Conservation (phyloP, 30 jellyfish, hydroid and myxozoan genomes). For the Turritopsis dohrnii region DNA sequence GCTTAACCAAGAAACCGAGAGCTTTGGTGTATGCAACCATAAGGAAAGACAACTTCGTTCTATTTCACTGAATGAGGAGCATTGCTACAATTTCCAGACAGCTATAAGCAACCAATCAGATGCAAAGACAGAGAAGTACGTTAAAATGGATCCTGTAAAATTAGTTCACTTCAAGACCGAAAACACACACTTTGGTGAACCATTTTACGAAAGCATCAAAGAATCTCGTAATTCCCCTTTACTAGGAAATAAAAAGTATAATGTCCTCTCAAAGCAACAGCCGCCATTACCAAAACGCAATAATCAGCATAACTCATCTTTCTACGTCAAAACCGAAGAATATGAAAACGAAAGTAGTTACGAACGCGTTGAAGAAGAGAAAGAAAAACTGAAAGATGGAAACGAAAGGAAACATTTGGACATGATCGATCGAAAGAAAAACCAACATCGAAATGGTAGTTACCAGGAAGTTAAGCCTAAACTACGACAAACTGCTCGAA, state of each 20-base stretch:
- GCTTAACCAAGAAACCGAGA: neutral
- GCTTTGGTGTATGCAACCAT: neutral
- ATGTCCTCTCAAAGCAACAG: neutral
- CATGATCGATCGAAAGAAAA: neutral
- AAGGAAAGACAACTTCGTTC: neutral
- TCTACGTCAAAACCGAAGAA: neutral
- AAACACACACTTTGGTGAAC: neutral
- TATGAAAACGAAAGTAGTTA: neutral
- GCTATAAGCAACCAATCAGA: neutral
- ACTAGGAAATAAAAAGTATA: neutral
- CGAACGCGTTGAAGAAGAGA: neutral
- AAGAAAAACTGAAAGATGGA: neutral
- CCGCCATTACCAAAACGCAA: constrained; percentile 3
- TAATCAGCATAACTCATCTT: neutral
- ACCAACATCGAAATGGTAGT: neutral
- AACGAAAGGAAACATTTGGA: neutral
- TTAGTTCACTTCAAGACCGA: constrained; percentile 1
- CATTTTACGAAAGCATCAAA: constrained; percentile 4
- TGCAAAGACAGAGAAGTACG: neutral
- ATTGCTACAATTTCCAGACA: neutral
- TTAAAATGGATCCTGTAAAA: constrained; percentile 11
- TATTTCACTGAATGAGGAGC: neutral
- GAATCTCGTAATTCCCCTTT: constrained; percentile 1
- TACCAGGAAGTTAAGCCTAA: neutral
- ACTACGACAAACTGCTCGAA: constrained; percentile 4